Conservation (phyloP, 2,888 invertebrate species). For the Tetramorium bicarinatum region DNA sequence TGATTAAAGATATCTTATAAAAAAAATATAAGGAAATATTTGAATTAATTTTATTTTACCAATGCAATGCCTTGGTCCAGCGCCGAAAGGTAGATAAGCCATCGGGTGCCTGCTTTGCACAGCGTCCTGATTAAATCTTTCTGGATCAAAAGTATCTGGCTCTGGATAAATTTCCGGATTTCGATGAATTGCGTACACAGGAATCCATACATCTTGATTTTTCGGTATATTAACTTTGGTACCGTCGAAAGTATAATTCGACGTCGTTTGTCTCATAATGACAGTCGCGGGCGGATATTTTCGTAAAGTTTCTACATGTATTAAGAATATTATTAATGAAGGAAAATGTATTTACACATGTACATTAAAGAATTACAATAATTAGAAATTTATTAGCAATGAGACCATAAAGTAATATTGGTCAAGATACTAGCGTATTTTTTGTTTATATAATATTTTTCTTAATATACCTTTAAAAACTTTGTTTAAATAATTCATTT, state of each 20-base stretch:
- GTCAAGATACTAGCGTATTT: background rate
- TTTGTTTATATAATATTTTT: too few species aligned
- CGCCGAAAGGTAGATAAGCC: conserved; percentile 73
- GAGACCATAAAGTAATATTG: background rate
- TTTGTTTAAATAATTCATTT: conserved; percentile 86
- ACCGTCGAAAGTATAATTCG: conserved; percentile 73
- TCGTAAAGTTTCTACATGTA: conserved; percentile 16
- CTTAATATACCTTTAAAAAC: conserved; percentile 81
- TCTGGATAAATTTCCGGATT: conserved; percentile 78
- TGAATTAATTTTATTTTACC: conserved; percentile 67
- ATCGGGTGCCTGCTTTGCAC: conserved; percentile 73
- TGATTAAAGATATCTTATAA: background rate
- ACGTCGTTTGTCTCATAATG: conserved; percentile 67
- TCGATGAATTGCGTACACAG: conserved; percentile 77
- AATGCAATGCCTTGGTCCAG: conserved; percentile 78
- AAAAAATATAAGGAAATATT: background rate
- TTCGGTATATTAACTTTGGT: conserved; percentile 73
- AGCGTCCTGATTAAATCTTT: conserved; percentile 75
- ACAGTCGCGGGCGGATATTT: conserved; percentile 57
- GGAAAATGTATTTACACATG: background rate
- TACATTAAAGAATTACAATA: background rate
- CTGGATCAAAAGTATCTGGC: conserved; percentile 78
- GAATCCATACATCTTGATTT: conserved; percentile 69
- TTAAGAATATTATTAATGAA: background rate
- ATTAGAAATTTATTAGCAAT: background rate